Percentiles rank a stretch among this genome's conserved stretches.
These are phyloP conservation scores for Luehdorfia chinensis DNA, from an alignment of 1,140 invertebrate genomes.

Conservation along the genomic window DNA sequence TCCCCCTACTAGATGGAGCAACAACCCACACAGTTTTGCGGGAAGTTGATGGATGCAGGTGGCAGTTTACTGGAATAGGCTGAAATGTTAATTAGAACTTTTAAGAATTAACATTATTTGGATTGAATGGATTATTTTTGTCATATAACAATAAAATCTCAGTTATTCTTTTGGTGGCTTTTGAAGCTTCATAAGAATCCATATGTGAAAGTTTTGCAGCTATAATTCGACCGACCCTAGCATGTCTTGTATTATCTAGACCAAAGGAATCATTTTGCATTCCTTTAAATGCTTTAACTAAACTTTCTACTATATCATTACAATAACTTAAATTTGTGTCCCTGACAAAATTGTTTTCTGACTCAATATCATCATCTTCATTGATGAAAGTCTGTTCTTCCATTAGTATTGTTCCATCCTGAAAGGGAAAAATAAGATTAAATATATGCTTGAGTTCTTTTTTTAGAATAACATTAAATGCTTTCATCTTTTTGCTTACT, in stretches of 20 bases:
- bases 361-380: slow-evolving; percentile 5
- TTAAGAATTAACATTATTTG: slow-evolving; percentile 51
- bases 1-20: no score
- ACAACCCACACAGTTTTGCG: no score
- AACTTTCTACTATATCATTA: slow-evolving; percentile 39
- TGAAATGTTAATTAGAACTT: slow-evolving; percentile 3
- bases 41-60: no score
- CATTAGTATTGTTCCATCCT: no score
- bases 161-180: slow-evolving; percentile 45
- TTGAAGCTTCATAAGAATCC: slow-evolving; percentile 52
- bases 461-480: slow-evolving; percentile 8
- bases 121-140: slow-evolving; percentile 52
- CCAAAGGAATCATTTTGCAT: slow-evolving; percentile 55
- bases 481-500: not conserved
- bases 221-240: slow-evolving; percentile 39
- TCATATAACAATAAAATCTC: slow-evolving; percentile 56
- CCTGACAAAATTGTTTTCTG: slow-evolving; percentile 19
- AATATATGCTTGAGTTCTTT: not conserved
- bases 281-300: slow-evolving; percentile 46
- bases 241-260: slow-evolving; percentile 45
- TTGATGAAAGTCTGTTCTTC: no score
- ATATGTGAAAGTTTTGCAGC: slow-evolving; percentile 48
- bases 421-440: no score
- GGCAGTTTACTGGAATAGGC: no score
- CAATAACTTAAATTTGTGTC: slow-evolving; percentile 29